Evolutionary conservation across 2,113 vertebrate genomes (phyloP).

Genomic region (Petrocephalus microphthalmus): DNA sequence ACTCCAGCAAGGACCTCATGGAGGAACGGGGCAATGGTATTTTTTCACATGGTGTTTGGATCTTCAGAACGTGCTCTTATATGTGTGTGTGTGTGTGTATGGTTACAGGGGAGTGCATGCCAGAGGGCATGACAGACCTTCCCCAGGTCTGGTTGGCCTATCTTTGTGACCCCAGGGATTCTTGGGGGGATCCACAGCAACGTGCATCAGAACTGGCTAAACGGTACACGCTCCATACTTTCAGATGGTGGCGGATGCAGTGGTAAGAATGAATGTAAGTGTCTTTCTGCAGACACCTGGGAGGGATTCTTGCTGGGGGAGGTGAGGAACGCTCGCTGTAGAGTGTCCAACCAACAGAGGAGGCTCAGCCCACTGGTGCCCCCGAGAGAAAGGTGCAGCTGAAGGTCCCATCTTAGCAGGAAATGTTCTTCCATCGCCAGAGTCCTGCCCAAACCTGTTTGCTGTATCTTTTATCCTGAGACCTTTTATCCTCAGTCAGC

Average conservation of each 20-base stretch:
- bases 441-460: background rate
- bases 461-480: background rate
- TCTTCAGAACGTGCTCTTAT: background rate
- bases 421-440: background rate
- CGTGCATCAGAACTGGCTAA: slow-evolving; percentile 67
- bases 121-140: slow-evolving; percentile 56
- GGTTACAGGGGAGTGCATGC: slow-evolving; percentile 55
- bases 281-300: background rate
- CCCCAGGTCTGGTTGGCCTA: slow-evolving; percentile 67
- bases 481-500: background rate
- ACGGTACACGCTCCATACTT: slow-evolving; percentile 39
- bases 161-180: slow-evolving; percentile 70
- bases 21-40: slow-evolving; percentile 65
- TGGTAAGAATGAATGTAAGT: background rate
- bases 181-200: slow-evolving; percentile 71
- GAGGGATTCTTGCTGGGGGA: background rate
- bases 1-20: slow-evolving; percentile 67
- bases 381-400: slow-evolving; percentile 52
- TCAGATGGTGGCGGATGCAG: background rate
- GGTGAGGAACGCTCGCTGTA: background rate
- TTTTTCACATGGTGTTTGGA: background rate
- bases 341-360: background rate
- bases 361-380: background rate
- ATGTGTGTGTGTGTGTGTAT: background rate
- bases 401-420: slow-evolving; percentile 15